A percentile compares a stretch with the other conserved stretches of the same genome.
Evolutionary conservation across 2,113 vertebrate genomes (phyloP).

Genomic region (Amia ocellicauda): DNA sequence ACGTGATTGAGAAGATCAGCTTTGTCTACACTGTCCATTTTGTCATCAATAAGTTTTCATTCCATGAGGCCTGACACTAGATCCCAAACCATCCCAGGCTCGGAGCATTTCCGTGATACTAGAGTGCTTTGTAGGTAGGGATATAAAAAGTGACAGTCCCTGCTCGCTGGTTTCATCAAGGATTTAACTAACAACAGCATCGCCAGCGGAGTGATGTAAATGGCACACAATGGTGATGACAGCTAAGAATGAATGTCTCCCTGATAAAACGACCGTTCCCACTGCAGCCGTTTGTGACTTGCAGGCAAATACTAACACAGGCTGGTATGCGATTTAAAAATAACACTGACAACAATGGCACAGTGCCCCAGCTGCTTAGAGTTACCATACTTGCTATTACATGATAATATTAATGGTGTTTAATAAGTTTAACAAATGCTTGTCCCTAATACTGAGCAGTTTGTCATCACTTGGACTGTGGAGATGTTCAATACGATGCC

Average conservation of each 20-base stretch:
- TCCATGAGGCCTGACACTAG: conserved; percentile 15
- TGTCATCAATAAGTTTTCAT: neutral
- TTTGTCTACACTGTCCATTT: neutral
- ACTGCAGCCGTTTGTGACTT: too few relatives aligned
- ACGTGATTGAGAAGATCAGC: neutral
- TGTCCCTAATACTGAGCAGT: too few relatives aligned
- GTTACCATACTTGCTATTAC: too few relatives aligned
- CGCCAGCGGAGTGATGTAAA: conserved; percentile 10
- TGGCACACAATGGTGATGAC: conserved; percentile 29
- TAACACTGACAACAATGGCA: too few relatives aligned
- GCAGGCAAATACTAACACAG: neutral
- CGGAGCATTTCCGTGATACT: conserved; percentile 14
- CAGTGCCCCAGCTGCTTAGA: too few relatives aligned
- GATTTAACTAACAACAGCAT: conserved; percentile 28
- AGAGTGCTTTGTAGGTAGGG: conserved; percentile 14
- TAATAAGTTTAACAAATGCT: too few relatives aligned
- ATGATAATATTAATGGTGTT: too few relatives aligned
- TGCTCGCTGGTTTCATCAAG: conserved; percentile 27
- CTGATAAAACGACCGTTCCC: neutral
- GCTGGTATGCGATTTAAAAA: neutral
- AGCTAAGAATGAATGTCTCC: neutral
- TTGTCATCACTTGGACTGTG: too few relatives aligned
- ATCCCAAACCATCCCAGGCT: neutral
- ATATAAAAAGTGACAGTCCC: neutral
- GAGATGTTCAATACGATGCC: too few relatives aligned